phyloP scores from a whole-genome alignment of 35 echinoderm and acorn worm species.

The Patiria miniata region DNA sequence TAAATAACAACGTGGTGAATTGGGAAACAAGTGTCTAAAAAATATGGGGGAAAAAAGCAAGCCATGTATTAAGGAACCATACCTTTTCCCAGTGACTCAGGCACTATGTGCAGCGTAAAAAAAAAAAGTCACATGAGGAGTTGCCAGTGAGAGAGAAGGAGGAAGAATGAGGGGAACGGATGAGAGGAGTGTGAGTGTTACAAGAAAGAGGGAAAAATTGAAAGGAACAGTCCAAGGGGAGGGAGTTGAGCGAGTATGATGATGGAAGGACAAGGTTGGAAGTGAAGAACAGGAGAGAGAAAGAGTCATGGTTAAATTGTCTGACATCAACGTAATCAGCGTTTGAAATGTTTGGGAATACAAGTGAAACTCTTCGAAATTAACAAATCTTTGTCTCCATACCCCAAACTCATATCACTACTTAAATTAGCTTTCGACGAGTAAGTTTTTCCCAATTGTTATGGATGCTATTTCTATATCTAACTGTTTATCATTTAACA shows the following conservation, averaged over 20 bases:
- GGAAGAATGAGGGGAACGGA: slow-evolving; percentile 23
- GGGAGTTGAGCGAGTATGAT: slow-evolving; percentile 6
- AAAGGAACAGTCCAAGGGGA: not conserved
- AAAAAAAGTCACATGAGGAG: slow-evolving; percentile 13
- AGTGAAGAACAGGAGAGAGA: slow-evolving; percentile 36
- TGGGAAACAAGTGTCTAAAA: not conserved
- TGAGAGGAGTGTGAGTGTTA: slow-evolving; percentile 18
- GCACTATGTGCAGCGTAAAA: slow-evolving; percentile 67
- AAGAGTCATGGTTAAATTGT: slow-evolving; percentile 20
- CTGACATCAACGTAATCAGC: not conserved
- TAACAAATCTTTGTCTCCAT: too few relatives aligned
- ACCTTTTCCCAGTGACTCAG: slow-evolving; percentile 99
- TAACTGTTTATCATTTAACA: too few relatives aligned
- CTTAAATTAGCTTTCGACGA: too few relatives aligned
- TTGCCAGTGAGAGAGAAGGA: slow-evolving; percentile 55
- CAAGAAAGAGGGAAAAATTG: slow-evolving; percentile 22
- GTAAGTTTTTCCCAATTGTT: too few relatives aligned
- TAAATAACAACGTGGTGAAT: not conserved
- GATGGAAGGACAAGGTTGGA: not conserved
- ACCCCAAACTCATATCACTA: too few relatives aligned
- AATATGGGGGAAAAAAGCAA: slow-evolving; percentile 7
- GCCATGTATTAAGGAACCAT: slow-evolving; percentile 30
- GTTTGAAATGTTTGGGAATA: too few relatives aligned
- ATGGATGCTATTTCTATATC: too few relatives aligned
- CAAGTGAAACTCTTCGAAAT: too few relatives aligned